Base-by-base conservation (phyloP, 2,888 invertebrate species). In the Noctua janthe region DNA sequence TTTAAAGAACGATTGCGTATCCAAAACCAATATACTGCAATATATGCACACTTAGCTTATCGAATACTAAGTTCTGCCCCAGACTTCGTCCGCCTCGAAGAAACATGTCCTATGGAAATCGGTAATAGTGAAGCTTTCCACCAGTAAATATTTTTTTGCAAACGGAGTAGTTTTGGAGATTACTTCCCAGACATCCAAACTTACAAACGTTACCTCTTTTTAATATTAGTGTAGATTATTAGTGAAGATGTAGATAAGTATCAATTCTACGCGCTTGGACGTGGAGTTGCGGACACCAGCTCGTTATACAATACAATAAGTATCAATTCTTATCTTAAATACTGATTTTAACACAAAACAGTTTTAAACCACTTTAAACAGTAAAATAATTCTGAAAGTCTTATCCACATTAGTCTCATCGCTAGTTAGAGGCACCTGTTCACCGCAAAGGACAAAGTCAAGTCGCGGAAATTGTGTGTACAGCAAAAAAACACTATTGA, bases 401-500 rank as follows among this genome's bases (percentile, higher is more conserved):
- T 11, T 87, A 78, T 91, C 93, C 89, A 91, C 54, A 82, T 71
- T 84, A 88, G 17, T 77, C 43, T 79, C 71, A 81, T 76, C 87
- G 75, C 80, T 84, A 75, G 84, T 84, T 88, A 91, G 88, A 90
- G 88, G 87, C 92, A 93, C 93, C 93, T 92, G 93, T 91, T 91
- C 87, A 87, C 90, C 88, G 90, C 91, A 90, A 92, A 92, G 92
- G 92, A 94, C 93, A 89, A 92, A 89, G 89, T 87, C 87, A 88
- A 88, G 90, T 93, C 90, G 92, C 93, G 93, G 94, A 95, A 94
- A 95, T 92, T 90, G 91, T 89, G 88, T 90, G 77, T 76, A 76
- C 75, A 82, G 89, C 92, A 94, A 94, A 94, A 94, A 95, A 94
- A 94, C 87, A 89, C 82, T 87, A 90, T 92, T 91, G 91, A 91